Base-by-base conservation (phyloP, 2,888 invertebrate species). In the Chesias legatella region DNA sequence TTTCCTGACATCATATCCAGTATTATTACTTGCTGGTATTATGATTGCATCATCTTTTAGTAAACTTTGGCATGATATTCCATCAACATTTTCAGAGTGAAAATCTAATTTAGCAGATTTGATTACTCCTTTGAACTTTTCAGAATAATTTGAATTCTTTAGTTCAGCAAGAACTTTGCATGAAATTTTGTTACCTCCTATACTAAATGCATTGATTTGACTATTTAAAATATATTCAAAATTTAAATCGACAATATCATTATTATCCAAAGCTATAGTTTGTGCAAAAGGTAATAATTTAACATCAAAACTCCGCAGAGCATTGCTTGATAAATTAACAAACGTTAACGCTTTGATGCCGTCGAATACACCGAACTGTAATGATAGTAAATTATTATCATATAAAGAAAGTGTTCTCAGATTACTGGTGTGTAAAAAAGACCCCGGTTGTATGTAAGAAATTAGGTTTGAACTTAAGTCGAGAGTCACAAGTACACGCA, bases 401-500 rank as follows among this genome's bases (percentile, higher is more conserved):
- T 30, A 33, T 11, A 59, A 48, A 26, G 47, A 40, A 10, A 60
- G 22, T 10, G 21, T 30, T 23, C 25, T 43, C 1, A 60, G 33
- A 7, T 26, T 29, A 34, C 26, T 47, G 4, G 48, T 37, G 7
- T 51, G 24, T 5, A 45, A 22, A 40, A 60, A 60, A 5, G 56
- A 39, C 1, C 60, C 60, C 13, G 60, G 60, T 35, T 60, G 58
- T 33, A 60, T 55, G 7, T 22, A 43, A 11, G 33, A 32, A 28
- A 60, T 56, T 25, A 26, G 32, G 35, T 60, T 60, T 6, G 28
- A 45, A 43, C 60, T 58, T 24, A 60, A 35, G 43, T 60, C 58
- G 7, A 60, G 42, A 4, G 20, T 31, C 5, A 36, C 26, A 1
- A 60, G 42, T 8, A 41, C 34, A 17, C 39, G 39, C 42, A 56